Conservation (phyloP, 2,888 invertebrate genomes). For the Muschampia plurimacula region DNA sequence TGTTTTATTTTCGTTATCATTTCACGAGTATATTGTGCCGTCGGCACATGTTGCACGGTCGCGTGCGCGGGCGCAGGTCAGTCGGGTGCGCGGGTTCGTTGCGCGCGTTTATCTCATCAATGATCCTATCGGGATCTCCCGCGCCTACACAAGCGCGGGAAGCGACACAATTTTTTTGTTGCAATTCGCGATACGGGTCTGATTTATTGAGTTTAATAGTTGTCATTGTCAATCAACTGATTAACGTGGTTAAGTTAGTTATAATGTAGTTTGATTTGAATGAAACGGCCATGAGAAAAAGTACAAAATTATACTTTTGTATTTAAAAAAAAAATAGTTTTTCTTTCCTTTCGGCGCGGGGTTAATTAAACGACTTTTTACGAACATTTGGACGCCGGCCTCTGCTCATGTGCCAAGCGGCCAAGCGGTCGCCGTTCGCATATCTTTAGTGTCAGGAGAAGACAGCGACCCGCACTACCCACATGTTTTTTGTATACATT, state of each 20-base stretch:
- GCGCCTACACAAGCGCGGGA: slow-evolving; percentile 17
- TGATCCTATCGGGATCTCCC: slow-evolving; percentile 45
- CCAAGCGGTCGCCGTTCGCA: slow-evolving; percentile 61
- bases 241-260: slow-evolving; percentile 22
- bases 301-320: background rate
- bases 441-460: slow-evolving; percentile 76
- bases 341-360: slow-evolving; percentile 11
- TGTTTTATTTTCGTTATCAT: slow-evolving; percentile 81
- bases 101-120: slow-evolving; percentile 66
- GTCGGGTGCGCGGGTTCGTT: slow-evolving; percentile 69
- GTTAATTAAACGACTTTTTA: slow-evolving; percentile 60
- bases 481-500: slow-evolving; percentile 55
- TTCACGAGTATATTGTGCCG: slow-evolving; percentile 65
- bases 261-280: slow-evolving; percentile 7
- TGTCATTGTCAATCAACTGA: slow-evolving; percentile 20
- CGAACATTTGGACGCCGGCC: slow-evolving; percentile 67
- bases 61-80: slow-evolving; percentile 68
- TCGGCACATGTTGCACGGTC: slow-evolving; percentile 62
- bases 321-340: slow-evolving; percentile 7
- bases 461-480: slow-evolving; percentile 79
- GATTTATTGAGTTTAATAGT: background rate
- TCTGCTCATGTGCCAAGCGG: slow-evolving; percentile 76
- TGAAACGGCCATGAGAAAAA: background rate
- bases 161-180: background rate
- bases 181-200: slow-evolving; percentile 1